phyloP scores from a whole-genome alignment of 2,113 vertebrate species.

The Propithecus coquereli region DNA sequence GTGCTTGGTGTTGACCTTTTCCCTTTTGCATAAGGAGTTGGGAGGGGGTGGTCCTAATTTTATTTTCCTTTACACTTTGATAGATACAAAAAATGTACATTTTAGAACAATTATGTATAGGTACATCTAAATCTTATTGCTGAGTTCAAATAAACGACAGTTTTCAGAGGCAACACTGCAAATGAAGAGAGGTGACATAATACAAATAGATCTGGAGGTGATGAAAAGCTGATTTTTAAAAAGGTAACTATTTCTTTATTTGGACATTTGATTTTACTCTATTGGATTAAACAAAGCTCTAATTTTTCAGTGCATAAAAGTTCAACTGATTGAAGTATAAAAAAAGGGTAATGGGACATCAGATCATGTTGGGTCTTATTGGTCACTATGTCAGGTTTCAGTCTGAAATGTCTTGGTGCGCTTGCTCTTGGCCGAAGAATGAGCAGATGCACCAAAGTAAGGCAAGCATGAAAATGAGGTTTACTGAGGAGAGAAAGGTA shows the following conservation, averaged over 20 bases:
- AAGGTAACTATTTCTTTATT: constrained; percentile 52
- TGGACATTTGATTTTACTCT: constrained; percentile 64
- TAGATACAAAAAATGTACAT: constrained; percentile 47
- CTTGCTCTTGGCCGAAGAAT: too few relatives aligned
- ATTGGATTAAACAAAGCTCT: constrained; percentile 61
- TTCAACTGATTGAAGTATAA: constrained; percentile 47
- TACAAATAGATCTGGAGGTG: constrained; percentile 32
- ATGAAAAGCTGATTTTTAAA: constrained; percentile 69
- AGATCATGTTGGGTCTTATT: background rate
- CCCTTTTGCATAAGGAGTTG: too few relatives aligned
- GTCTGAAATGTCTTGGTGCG: too few relatives aligned
- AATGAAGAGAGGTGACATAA: constrained; percentile 56
- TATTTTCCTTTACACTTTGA: too few relatives aligned
- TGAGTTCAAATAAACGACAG: constrained; percentile 61
- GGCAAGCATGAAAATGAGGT: too few relatives aligned
- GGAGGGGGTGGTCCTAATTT: too few relatives aligned
- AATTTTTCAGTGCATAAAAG: constrained; percentile 58
- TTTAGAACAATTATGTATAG: constrained; percentile 75
- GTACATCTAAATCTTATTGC: constrained; percentile 79
- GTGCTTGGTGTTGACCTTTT: too few relatives aligned
- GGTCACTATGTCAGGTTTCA: background rate
- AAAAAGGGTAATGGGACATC: background rate
- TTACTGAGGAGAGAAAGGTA: too few relatives aligned
- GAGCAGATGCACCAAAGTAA: too few relatives aligned
- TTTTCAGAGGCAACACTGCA: constrained; percentile 53